These are phyloP conservation scores for Xenopus tropicalis DNA, from an alignment of 2,113 vertebrate species.

Conservation along the genomic window DNA sequence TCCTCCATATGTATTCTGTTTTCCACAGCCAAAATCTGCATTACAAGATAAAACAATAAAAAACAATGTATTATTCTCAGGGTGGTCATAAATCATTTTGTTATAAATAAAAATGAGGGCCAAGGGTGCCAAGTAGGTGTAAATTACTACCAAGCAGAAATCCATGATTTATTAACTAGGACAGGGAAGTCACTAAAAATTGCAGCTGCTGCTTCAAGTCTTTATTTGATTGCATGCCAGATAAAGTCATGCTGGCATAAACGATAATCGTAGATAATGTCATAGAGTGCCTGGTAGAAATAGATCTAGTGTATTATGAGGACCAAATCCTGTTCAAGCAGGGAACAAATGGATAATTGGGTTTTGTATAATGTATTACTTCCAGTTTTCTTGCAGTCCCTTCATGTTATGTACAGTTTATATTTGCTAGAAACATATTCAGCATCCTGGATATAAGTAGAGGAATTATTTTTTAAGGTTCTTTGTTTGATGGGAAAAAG, in stretches of 20 bases:
- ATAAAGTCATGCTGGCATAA: slow-evolving; percentile 42
- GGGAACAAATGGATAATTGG: slow-evolving; percentile 18
- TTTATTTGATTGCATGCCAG: slow-evolving; percentile 46
- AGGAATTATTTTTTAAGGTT: too few relatives aligned
- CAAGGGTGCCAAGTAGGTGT: slow-evolving; percentile 51
- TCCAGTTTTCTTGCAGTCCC: not conserved
- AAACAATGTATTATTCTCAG: slow-evolving; percentile 45
- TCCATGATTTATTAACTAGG: slow-evolving; percentile 60
- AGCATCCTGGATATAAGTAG: too few relatives aligned
- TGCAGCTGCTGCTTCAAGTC: slow-evolving; percentile 48
- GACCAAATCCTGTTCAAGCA: slow-evolving; percentile 18
- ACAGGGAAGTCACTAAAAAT: slow-evolving; percentile 55
- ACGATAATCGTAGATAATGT: not conserved
- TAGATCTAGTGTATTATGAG: slow-evolving; percentile 18
- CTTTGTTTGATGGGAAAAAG: too few relatives aligned
- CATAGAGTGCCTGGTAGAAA: slow-evolving; percentile 27
- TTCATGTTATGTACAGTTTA: too few relatives aligned
- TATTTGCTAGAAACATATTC: too few relatives aligned
- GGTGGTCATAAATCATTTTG: slow-evolving; percentile 53
- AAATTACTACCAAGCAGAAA: slow-evolving; percentile 52
- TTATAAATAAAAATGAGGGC: slow-evolving; percentile 59
- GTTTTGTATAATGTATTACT: slow-evolving; percentile 20
- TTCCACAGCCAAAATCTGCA: slow-evolving; percentile 44
- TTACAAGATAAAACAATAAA: slow-evolving; percentile 50
- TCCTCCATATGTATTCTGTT: slow-evolving; percentile 38